Percentiles rank a stretch among this genome's conserved stretches.
phyloP scores from a whole-genome alignment of 2,797 vertebrate genomes.

The Enteromius radiatus region DNA sequence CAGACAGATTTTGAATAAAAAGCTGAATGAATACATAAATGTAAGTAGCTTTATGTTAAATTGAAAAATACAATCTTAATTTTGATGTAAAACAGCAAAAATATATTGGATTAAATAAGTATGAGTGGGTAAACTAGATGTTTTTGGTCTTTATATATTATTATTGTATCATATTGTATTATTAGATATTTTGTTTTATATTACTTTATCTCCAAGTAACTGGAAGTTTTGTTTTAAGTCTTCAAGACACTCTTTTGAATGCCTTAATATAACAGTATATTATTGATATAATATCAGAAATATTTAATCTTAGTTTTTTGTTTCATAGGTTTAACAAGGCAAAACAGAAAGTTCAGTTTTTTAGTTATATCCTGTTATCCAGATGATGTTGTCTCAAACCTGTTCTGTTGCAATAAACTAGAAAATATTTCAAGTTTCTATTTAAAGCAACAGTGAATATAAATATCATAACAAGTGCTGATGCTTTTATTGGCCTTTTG shows the following conservation, averaged over 20 bases:
- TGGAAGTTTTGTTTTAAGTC: neutral
- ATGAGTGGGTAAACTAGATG: neutral
- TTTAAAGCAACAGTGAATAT: neutral
- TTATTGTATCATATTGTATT: neutral
- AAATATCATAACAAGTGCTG: conserved; percentile 24
- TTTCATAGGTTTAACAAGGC: neutral
- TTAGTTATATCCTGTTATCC: neutral
- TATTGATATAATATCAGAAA: neutral
- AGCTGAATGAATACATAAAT: neutral
- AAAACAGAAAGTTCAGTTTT: neutral
- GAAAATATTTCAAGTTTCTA: neutral
- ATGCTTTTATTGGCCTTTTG: conserved; percentile 30
- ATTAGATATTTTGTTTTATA: neutral
- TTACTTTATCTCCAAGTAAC: neutral
- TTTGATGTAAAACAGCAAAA: neutral
- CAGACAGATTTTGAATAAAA: neutral
- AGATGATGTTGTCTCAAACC: neutral
- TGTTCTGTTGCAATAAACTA: neutral
- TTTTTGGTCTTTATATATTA: neutral
- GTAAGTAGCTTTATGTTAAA: neutral
- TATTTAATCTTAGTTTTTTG: neutral
- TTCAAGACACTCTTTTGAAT: neutral
- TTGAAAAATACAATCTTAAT: neutral
- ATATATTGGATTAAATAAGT: neutral
- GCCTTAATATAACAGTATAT: neutral